Conservation (phyloP, 2,113 vertebrate genomes). For the Pandion haliaetus region DNA sequence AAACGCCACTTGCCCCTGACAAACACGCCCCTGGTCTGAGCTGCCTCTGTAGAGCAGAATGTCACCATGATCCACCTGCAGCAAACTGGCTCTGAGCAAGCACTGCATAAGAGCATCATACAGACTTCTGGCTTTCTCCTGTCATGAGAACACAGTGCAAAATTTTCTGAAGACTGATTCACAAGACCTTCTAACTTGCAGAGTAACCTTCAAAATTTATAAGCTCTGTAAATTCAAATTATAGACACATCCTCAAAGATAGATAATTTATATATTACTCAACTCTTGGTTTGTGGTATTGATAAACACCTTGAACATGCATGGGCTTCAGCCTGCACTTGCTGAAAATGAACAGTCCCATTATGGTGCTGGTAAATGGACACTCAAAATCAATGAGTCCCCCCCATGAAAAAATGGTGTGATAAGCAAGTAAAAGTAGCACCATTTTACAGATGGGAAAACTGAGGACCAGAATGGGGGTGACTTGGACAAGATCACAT, state of each 20-base stretch:
- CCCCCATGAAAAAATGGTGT: too few relatives aligned
- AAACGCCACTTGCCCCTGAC: neutral
- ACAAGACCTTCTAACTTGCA: neutral
- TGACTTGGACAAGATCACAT: neutral
- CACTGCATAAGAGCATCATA: neutral
- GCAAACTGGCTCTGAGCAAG: neutral
- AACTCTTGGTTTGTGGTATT: neutral
- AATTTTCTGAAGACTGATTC: neutral
- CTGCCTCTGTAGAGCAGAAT: neutral
- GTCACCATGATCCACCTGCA: neutral
- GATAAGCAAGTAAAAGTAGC: neutral
- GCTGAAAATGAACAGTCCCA: neutral
- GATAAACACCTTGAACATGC: neutral
- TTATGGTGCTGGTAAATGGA: neutral
- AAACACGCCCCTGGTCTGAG: neutral
- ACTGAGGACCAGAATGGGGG: neutral
- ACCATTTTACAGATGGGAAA: neutral
- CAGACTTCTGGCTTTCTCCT: neutral
- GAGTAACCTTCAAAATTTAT: neutral
- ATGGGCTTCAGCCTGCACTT: neutral
- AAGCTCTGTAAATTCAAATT: neutral
- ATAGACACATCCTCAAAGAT: neutral
- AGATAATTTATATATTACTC: neutral
- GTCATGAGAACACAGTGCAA: neutral
- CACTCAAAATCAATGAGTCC: accelerated